Percentiles rank a stretch among this genome's conserved stretches.
Evolutionary conservation across 2,113 vertebrate species (phyloP).

Genomic region (Arenaria interpres): DNA sequence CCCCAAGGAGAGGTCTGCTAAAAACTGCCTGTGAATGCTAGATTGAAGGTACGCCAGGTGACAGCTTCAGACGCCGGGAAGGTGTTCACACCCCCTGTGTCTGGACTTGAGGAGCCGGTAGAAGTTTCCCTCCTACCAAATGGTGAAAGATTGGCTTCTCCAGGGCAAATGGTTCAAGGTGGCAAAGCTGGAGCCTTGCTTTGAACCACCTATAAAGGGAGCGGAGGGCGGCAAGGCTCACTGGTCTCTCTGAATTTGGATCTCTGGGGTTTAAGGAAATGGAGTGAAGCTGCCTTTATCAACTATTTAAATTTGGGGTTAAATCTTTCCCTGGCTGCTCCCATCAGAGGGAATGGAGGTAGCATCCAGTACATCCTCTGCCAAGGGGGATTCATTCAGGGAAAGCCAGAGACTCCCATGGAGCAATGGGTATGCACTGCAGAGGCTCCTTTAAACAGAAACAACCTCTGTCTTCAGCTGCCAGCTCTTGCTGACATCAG

Average conservation of each 20-base stretch:
- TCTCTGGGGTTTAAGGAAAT: not conserved
- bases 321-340: not conserved
- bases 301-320: not conserved
- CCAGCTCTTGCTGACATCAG: conserved; percentile 34
- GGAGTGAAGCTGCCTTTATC: not conserved
- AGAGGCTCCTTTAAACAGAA: not conserved
- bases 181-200: not conserved
- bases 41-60: not conserved
- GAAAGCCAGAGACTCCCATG: not conserved
- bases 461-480: not conserved
- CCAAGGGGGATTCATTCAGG: not conserved
- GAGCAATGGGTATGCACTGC: not conserved
- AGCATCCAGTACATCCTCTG: not conserved
- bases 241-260: not conserved
- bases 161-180: not conserved
- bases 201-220: not conserved
- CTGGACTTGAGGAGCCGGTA: not conserved
- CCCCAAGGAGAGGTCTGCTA: not conserved
- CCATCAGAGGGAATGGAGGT: not conserved
- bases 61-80: not conserved
- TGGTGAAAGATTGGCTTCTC: not conserved
- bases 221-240: not conserved
- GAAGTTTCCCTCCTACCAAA: not conserved
- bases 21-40: not conserved
- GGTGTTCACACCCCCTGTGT: not conserved